A percentile compares a stretch with the other conserved stretches of the same genome.
These are phyloP conservation scores for Enteromius argenteus DNA, from an alignment of 2,797 vertebrate genomes.

Conservation along the genomic window DNA sequence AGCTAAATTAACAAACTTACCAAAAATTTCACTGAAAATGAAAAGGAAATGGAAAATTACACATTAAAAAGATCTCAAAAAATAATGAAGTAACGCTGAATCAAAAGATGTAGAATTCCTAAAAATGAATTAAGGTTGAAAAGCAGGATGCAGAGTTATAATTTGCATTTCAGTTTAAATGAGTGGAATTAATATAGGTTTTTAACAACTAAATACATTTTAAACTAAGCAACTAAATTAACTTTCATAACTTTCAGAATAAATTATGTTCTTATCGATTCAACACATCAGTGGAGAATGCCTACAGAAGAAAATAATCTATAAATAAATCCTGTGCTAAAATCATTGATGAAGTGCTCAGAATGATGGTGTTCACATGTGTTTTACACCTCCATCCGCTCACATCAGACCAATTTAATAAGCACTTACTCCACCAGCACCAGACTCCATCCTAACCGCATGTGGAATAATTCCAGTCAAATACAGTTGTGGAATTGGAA, in stretches of 20 bases:
- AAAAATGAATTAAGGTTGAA: neutral
- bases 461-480: neutral
- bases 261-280: neutral
- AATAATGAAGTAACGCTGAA: neutral
- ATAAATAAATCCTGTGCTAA: neutral
- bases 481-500: neutral
- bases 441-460: neutral
- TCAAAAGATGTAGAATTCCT: neutral
- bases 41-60: neutral
- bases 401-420: neutral
- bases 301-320: neutral
- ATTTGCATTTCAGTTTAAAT: neutral
- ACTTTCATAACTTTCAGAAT: no score
- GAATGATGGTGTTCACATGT: neutral
- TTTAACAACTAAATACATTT: neutral
- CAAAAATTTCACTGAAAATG: neutral
- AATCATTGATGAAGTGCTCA: neutral
- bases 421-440: neutral
- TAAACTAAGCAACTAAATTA: no score
- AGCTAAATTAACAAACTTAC: neutral
- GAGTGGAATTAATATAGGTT: neutral
- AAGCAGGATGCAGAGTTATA: neutral
- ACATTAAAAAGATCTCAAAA: neutral
- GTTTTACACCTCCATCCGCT: neutral
- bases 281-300: neutral